A percentile compares a stretch with the other conserved stretches of the same genome.
phyloP scores from a whole-genome alignment of 1,140 invertebrate genomes.

The Megalopta genalis region DNA sequence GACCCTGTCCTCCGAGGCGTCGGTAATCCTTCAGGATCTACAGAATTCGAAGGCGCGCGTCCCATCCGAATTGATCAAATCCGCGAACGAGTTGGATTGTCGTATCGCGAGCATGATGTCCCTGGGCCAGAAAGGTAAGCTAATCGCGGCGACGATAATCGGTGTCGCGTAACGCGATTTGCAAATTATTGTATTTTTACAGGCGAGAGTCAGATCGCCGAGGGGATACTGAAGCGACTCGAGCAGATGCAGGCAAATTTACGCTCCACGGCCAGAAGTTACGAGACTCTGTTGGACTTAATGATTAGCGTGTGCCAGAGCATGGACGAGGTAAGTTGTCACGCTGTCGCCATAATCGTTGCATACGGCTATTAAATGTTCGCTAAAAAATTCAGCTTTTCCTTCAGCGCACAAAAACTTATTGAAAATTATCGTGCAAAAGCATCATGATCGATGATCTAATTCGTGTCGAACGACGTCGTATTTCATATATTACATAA shows the following conservation, averaged over 20 bases:
- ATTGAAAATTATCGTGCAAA: too few species aligned
- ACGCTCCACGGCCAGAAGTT: slow-evolving; percentile 85
- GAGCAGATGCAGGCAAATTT: slow-evolving; percentile 85
- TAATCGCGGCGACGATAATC: background rate
- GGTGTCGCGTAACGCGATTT: too few species aligned
- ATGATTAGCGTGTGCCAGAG: slow-evolving; percentile 86
- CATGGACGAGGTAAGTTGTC: slow-evolving; percentile 82
- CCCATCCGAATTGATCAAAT: slow-evolving; percentile 83
- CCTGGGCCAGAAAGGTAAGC: slow-evolving; percentile 76
- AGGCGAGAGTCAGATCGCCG: slow-evolving; percentile 71
- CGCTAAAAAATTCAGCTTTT: too few species aligned
- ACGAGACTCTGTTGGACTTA: slow-evolving; percentile 87
- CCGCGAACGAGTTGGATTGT: slow-evolving; percentile 86
- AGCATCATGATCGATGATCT: too few species aligned
- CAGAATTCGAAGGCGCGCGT: slow-evolving; percentile 83
- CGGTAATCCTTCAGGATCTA: slow-evolving; percentile 82
- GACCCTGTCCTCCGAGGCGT: slow-evolving; percentile 82
- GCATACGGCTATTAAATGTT: too few species aligned
- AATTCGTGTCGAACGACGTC: too few species aligned
- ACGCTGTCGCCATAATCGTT: background rate
- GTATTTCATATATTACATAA: too few species aligned
- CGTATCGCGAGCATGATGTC: slow-evolving; percentile 85
- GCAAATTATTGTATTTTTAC: background rate
- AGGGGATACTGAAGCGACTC: slow-evolving; percentile 83
- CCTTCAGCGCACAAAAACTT: too few species aligned